phyloP scores from a whole-genome alignment of 2,888 invertebrate species.

The Homarus gammarus region DNA sequence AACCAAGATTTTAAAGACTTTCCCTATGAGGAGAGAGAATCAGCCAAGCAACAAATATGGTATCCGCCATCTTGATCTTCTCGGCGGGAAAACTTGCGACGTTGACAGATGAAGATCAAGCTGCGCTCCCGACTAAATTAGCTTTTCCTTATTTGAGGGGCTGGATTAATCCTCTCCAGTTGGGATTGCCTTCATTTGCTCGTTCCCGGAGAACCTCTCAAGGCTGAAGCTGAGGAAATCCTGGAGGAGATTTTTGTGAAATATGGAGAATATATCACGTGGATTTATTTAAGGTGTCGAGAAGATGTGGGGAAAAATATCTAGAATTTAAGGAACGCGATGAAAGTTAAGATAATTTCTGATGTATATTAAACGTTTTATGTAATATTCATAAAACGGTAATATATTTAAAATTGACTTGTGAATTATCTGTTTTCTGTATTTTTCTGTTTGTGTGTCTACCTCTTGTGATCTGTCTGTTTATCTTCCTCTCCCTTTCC shows the following conservation, averaged over 20 bases:
- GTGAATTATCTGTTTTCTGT: not conserved
- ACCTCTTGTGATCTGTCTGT: slow-evolving; percentile 14
- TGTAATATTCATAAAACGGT: too few species aligned
- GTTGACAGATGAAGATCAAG: slow-evolving; percentile 76
- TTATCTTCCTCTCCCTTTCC: slow-evolving; percentile 12
- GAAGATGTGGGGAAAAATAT: not conserved
- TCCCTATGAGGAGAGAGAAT: slow-evolving; percentile 19
- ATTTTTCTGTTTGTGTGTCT: slow-evolving; percentile 25
- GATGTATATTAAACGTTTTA: too few species aligned
- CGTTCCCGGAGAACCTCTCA: slow-evolving; percentile 29
- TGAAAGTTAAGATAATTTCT: too few species aligned
- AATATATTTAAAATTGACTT: too few species aligned
- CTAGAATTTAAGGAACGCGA: too few species aligned
- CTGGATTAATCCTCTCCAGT: slow-evolving; percentile 59
- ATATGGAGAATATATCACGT: slow-evolving; percentile 39
- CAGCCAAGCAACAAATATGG: slow-evolving; percentile 75
- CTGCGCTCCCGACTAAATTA: slow-evolving; percentile 67
- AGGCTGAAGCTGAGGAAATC: slow-evolving; percentile 39
- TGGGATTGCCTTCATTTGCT: slow-evolving; percentile 50
- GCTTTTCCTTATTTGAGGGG: slow-evolving; percentile 73
- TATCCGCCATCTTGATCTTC: slow-evolving; percentile 63
- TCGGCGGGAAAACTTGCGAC: slow-evolving; percentile 64
- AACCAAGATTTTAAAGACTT: slow-evolving; percentile 10
- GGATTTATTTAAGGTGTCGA: not conserved
- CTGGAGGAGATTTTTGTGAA: slow-evolving; percentile 21